Conservation (phyloP, 2,888 invertebrate species). For the Athripsodes cinereus region DNA sequence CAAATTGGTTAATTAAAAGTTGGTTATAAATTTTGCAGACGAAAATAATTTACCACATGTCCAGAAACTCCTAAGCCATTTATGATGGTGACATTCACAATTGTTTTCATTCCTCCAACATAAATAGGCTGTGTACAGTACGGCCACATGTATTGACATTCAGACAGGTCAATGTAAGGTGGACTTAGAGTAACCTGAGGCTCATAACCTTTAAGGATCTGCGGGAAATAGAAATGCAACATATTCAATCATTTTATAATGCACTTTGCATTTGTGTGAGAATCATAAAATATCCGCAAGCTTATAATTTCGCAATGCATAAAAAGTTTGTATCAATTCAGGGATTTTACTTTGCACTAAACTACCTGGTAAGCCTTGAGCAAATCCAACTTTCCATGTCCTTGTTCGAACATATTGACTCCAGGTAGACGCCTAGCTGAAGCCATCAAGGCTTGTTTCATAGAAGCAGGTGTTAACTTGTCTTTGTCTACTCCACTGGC, state of each 20-base stretch:
- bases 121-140: constrained; percentile 95
- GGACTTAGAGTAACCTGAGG: constrained; percentile 62
- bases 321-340: too few species aligned
- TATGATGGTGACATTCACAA: constrained; percentile 89
- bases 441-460: constrained; percentile 93
- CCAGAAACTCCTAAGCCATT: constrained; percentile 92
- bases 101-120: constrained; percentile 77
- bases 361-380: constrained; percentile 76
- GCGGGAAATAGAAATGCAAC: constrained; percentile 21
- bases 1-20: background rate
- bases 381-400: constrained; percentile 89
- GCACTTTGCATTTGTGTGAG: too few species aligned
- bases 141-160: constrained; percentile 98
- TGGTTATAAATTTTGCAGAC: background rate
- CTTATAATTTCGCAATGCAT: too few species aligned
- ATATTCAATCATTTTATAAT: too few species aligned
- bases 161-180: constrained; percentile 87
- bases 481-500: constrained; percentile 71
- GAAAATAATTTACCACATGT: constrained; percentile 49
- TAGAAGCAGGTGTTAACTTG: constrained; percentile 82
- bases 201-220: constrained; percentile 52
- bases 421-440: constrained; percentile 79
- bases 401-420: constrained; percentile 96
- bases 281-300: too few species aligned
- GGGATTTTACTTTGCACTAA: background rate